Base-by-base conservation (phyloP, 2,888 invertebrate genomes). In the Mesochorus sp. region DNA sequence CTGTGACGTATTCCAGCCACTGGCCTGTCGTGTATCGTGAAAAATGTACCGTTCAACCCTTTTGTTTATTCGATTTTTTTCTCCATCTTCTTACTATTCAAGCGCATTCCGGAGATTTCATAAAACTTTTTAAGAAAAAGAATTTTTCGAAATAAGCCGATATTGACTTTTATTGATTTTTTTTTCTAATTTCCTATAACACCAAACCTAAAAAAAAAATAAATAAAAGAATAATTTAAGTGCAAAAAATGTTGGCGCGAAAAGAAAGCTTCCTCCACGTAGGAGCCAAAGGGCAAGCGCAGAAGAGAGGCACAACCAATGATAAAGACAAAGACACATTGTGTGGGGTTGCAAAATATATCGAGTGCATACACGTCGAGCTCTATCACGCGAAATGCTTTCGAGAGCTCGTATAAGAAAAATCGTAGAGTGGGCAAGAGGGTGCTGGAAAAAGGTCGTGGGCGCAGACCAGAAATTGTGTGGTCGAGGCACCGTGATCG, bases 41-140 rank as follows among this genome's bases (percentile, higher is more conserved):
- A 79, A 81, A 81, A 81, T 81, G 80, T 81, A 81, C 80, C 77
- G 80, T 51, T 72, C 62, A 49, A 49, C 49, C 53, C 70, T 76
- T 68, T 73, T 62, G 34, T 72, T 76, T 73, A 34, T 67, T 67
- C 57, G 12, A 47, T 67, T 14, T 14, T 34, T 47, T 44, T 66
- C 34, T 34, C 37, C 19, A 10, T 53, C 51, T 49, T 28, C 31
- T 28, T 2, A 17, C n/a, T 10, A 5, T 14, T 42, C 5, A 2
- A n/a, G 10, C 19, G 5, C 34, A 12, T 14, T 19, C 10, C 49
- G 1, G 28, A 31, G 14, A 64, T 49, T 64, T 49, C 44, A 42
- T 31, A 10, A 19, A 44, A 44, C 34, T 64, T 64, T 31, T 31
- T 17, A 28, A 31, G 19, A 34, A 55, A 34, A 31, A 55, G n/a